phyloP scores from a whole-genome alignment of 2,797 vertebrate species.

The Argyrosomus regius region DNA sequence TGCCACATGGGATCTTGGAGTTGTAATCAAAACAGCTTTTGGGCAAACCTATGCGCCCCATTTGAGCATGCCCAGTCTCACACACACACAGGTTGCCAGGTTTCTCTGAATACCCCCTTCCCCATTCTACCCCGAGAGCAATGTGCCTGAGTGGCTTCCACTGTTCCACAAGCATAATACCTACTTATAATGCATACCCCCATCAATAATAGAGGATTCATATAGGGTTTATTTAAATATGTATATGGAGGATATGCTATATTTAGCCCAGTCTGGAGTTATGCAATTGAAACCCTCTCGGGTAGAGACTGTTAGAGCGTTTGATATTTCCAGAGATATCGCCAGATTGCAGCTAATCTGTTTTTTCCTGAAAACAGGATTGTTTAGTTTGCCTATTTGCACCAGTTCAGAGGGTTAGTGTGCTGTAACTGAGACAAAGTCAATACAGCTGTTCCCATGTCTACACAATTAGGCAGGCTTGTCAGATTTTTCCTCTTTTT shows the following conservation, averaged over 20 bases:
- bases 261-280: constrained; percentile 77
- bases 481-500: constrained; percentile 37
- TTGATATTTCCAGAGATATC: constrained; percentile 63
- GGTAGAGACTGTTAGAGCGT: constrained; percentile 49
- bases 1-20: constrained; percentile 71
- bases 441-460: constrained; percentile 73
- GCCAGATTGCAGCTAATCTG: constrained; percentile 47
- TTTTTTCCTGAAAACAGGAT: constrained; percentile 53
- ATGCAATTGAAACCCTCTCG: constrained; percentile 72
- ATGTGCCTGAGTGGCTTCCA: constrained; percentile 37
- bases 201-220: constrained; percentile 81
- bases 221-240: constrained; percentile 82
- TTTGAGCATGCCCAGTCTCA: constrained; percentile 59
- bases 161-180: constrained; percentile 50
- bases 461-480: constrained; percentile 63
- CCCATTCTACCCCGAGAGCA: constrained; percentile 22
- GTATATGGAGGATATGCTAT: constrained; percentile 76
- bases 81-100: constrained; percentile 39
- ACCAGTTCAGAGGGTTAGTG: constrained; percentile 56
- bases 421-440: constrained; percentile 73
- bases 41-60: constrained; percentile 58
- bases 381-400: constrained; percentile 69
- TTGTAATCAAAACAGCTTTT: constrained; percentile 75
- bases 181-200: constrained; percentile 65
- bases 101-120: constrained; percentile 28